Conservation (phyloP, 2,888 invertebrate species). For the Pseudococcus longispinus region DNA sequence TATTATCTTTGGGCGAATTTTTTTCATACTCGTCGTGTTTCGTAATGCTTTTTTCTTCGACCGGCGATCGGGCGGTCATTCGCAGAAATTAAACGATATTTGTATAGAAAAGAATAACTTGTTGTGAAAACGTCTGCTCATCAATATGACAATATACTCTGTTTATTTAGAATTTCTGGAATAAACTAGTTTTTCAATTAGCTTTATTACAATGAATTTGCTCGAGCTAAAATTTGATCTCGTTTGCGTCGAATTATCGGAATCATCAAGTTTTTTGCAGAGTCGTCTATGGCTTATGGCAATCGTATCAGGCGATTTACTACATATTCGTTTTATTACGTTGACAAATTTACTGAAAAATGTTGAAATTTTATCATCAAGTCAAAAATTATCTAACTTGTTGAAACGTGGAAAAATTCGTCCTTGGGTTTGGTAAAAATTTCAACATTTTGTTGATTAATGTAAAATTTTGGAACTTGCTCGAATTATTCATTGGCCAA, state of each 20-base stretch:
- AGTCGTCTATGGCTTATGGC: background rate
- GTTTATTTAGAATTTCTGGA: constrained; percentile 18
- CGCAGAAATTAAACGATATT: background rate
- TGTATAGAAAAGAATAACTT: background rate
- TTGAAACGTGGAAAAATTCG: too few species aligned
- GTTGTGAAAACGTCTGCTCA: constrained; percentile 3
- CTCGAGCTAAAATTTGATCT: background rate
- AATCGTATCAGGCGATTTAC: background rate
- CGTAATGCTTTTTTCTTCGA: background rate
- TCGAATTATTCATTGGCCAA: too few species aligned
- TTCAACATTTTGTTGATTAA: too few species aligned
- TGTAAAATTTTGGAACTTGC: too few species aligned
- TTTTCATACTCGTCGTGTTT: background rate
- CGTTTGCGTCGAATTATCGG: background rate
- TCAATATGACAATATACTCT: constrained; percentile 20
- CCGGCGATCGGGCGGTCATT: background rate
- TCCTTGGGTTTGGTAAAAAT: too few species aligned
- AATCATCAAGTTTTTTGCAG: background rate
- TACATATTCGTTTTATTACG: background rate
- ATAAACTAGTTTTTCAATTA: constrained; percentile 28
- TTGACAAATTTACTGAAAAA: too few species aligned
- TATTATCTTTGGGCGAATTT: background rate
- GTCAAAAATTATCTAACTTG: too few species aligned
- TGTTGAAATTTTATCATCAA: too few species aligned
- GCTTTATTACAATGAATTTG: background rate